Evolutionary conservation across 2,888 invertebrate genomes (phyloP).

Genomic region (Trypoxylon attenuatum): DNA sequence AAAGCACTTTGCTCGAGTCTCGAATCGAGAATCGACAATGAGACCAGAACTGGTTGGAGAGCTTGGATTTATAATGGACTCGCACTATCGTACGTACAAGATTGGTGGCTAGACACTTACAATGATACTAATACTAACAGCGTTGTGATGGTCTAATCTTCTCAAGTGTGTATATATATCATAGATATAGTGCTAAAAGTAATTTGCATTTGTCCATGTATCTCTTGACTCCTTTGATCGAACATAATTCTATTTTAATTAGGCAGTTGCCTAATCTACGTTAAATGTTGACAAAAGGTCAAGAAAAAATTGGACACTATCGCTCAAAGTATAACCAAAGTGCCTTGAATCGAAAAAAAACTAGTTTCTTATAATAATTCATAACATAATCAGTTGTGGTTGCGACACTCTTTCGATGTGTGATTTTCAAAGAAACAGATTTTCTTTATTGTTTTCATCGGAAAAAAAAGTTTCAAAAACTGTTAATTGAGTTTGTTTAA

Average conservation of each 20-base stretch:
- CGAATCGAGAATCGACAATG: conserved; percentile 88
- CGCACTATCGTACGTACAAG: conserved; percentile 87
- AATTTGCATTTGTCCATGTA: not conserved
- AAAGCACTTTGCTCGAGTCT: conserved; percentile 88
- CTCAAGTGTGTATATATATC: not conserved
- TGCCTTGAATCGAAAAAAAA: not conserved
- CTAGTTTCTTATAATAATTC: not conserved
- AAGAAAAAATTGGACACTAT: not conserved
- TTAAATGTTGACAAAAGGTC: too few relatives aligned
- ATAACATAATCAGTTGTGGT: not conserved
- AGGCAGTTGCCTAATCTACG: too few relatives aligned
- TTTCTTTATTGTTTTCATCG: too few relatives aligned
- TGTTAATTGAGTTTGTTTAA: too few relatives aligned
- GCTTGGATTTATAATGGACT: conserved; percentile 92
- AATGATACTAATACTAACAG: conserved; percentile 51
- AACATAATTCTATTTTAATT: too few relatives aligned
- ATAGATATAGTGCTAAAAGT: not conserved
- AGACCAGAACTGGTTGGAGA: conserved; percentile 86
- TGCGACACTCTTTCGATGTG: not conserved
- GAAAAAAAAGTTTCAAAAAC: too few relatives aligned
- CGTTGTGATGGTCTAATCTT: conserved; percentile 27
- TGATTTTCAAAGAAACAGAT: too few relatives aligned
- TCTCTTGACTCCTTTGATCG: not conserved
- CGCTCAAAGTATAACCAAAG: not conserved
- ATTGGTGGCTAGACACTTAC: conserved; percentile 61